Evolutionary conservation across 2,888 invertebrate genomes (phyloP), one percentile per base, ranked within the genome.

Genomic region (Apamea epomidion): DNA sequence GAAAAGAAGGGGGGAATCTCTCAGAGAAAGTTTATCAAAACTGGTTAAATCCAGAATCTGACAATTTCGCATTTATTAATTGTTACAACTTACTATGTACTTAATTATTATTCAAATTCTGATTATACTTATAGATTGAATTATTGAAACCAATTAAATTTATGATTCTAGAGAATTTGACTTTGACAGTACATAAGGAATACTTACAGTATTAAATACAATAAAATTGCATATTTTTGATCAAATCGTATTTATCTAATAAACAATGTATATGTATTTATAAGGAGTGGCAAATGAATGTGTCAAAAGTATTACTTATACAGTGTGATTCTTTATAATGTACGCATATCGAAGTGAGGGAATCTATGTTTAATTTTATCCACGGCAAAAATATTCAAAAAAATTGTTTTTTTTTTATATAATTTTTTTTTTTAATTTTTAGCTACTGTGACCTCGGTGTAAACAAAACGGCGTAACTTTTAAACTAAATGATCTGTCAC

Each of bases 231-330:
- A 71, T 71, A 48, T 60, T 75, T 37, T 10, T 29, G 25, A 45
- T 32, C 10, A 51, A 51, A 42, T 76, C 18, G 7, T 60, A 58
- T 37, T 48, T 48, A 16, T 51, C 1, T 1, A 60, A 62, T 81
- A 68, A n/a, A n/a, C n/a, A n/a, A n/a, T n/a, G n/a, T n/a, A n/a
- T n/a, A n/a, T n/a, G n/a, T 82, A 65, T 42, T 37, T 37, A 42
- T 16, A 76, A 45, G 29, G 16, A 64, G 54, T 42, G 37, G 37
- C 37, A 69, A 68, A 84, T 42, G 21, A 64, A 73, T 70, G 68
- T 81, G 74, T 71, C 70, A 81, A 83, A 80, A 81, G 60, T 74
- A 74, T 85, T 83, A 74, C 25, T 37, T 71, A 74, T 42, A 37
- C 37, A 37, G 37, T 37, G 37, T 37, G 37, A 37, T 37, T 37